Evolutionary conservation across 2,113 vertebrate genomes (phyloP).

Genomic region (human (Homo sapiens)): DNA sequence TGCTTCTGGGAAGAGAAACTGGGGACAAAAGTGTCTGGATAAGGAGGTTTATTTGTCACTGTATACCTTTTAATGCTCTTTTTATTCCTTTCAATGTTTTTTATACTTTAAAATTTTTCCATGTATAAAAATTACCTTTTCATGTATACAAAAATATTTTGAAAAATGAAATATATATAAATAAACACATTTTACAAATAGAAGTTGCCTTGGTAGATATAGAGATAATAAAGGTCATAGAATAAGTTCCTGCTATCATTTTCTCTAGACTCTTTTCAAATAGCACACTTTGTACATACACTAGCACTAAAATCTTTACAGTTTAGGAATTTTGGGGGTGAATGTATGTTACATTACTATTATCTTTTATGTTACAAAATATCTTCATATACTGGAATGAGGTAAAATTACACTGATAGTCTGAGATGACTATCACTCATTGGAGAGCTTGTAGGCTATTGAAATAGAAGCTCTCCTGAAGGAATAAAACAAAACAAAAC

Average conservation of each 20-base stretch:
- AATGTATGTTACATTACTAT: background rate
- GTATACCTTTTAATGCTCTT: background rate
- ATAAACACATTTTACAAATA: constrained; percentile 10
- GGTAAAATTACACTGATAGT: background rate
- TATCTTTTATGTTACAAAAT: constrained; percentile 37
- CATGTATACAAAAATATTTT: constrained; percentile 7
- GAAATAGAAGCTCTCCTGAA: background rate
- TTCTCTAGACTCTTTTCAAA: background rate
- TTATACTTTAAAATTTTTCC: background rate
- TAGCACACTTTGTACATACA: background rate
- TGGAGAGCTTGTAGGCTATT: background rate
- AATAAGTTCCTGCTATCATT: background rate
- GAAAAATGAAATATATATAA: background rate
- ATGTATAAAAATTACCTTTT: background rate
- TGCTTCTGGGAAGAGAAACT: background rate
- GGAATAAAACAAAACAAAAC: background rate
- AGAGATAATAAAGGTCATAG: background rate
- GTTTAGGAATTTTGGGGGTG: background rate
- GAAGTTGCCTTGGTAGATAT: background rate
- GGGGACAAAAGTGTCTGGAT: background rate
- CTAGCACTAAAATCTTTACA: background rate
- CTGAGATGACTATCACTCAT: background rate
- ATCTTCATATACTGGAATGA: background rate
- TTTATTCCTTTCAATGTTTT: background rate
- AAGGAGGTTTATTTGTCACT: background rate